Conservation (phyloP, 2,113 vertebrate species). For the Litocranius walleri region DNA sequence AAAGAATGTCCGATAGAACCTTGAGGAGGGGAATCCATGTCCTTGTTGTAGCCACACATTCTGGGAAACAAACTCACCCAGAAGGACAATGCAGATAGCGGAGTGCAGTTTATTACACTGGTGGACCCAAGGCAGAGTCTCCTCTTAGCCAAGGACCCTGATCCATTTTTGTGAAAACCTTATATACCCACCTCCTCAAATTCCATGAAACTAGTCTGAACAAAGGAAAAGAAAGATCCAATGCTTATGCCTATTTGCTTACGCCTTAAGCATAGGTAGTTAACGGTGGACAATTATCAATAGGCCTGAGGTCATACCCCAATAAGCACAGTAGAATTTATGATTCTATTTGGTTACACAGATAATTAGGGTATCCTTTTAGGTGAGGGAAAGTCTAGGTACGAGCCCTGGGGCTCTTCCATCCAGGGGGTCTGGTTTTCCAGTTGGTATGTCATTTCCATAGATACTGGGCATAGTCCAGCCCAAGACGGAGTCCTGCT, state of each 20-base stretch:
- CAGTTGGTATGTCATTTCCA: neutral
- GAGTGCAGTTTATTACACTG: neutral
- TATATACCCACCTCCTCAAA: neutral
- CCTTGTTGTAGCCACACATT: fast-evolving
- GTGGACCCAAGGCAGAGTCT: neutral
- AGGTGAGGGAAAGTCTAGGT: neutral
- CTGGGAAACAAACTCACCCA: neutral
- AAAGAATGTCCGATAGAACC: fast-evolving
- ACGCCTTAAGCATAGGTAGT: neutral
- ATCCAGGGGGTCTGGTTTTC: fast-evolving
- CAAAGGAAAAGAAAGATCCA: neutral
- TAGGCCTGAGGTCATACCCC: neutral
- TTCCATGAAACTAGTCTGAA: neutral
- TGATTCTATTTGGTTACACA: neutral
- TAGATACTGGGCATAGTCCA: neutral
- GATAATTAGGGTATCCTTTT: neutral
- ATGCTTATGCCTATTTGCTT: neutral
- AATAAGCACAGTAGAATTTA: neutral
- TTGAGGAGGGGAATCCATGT: neutral
- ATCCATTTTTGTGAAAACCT: neutral
- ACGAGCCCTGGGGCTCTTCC: neutral
- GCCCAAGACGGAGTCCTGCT: neutral
- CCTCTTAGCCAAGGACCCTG: neutral
- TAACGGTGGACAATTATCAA: neutral
- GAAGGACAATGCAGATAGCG: neutral